Evolutionary conservation across 1,140 invertebrate species (phyloP), one percentile per base, ranked within the genome.

Genomic region (Pogonomyrmex californicus): DNA sequence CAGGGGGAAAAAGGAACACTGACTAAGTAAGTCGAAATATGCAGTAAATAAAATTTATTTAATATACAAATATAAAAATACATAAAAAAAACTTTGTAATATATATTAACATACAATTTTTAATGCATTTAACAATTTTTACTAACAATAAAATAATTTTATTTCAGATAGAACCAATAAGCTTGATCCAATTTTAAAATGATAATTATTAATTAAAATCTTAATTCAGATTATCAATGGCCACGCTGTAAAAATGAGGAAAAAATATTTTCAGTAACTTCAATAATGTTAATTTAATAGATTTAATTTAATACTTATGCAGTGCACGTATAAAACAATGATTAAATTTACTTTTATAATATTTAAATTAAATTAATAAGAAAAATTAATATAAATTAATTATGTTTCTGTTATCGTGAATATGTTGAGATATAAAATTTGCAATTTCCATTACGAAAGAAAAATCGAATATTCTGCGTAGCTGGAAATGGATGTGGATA

Each of bases 11-110:
- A 33, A 73, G 36, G 41, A 1, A 14, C 41, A 49, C 23, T 23
- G 33, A 71, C 58, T 41, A 9, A 58, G 38, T 58, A 56, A 81
- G 9, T 86, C n/a, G n/a, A 66, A 85, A 66, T 68, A 33, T 58
- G 33, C 65, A 66, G 41, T n/a, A 85, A 17, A 36, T 71, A 14
- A 17, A 60, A 41, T 33, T 41, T 36, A 38, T 62, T 51, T 60
- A 44, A 60, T n/a, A 3, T 62, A 47, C 30, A 78, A 41, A 36
- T 63, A 10, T 36, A 78, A 36, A 49, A 49, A 10, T 1, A 6
- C 62, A 23, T 62, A 33, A 33, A 47, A 47, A 17, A 36, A 10
- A 1, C 1, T 68, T 38, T 4, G 10, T 7, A 4, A 2, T 4
- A 23, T 17, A 17, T 23, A 56, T n/a, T 75, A 12, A 6, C 9